Percentiles rank a stretch among this genome's conserved stretches.
phyloP scores from a whole-genome alignment of 1,140 invertebrate species.

The Papilio glaucus region DNA sequence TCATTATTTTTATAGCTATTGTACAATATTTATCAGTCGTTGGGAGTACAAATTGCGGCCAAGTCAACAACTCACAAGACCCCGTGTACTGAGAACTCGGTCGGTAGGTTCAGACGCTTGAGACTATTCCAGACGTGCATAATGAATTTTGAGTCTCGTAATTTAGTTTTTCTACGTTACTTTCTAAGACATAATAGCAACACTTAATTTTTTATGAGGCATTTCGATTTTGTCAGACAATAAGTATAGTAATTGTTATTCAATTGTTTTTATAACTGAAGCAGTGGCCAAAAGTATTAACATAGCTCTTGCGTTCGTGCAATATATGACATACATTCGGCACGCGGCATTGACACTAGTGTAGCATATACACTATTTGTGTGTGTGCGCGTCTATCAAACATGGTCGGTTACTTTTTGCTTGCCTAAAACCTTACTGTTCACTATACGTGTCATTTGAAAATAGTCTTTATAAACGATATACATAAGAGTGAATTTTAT shows the following conservation, averaged over 20 bases:
- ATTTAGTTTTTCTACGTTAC: neutral
- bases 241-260: neutral
- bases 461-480: neutral
- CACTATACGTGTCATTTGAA: neutral
- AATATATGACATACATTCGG: neutral
- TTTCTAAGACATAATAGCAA: neutral
- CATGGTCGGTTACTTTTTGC: slow-evolving; percentile 10
- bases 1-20: too few relatives aligned
- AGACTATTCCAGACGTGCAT: neutral
- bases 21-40: too few relatives aligned
- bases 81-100: too few relatives aligned
- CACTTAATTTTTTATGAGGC: neutral
- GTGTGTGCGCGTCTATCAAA: neutral
- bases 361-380: neutral
- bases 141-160: neutral
- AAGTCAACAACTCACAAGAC: too few relatives aligned
- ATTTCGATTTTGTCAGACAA: neutral
- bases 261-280: neutral
- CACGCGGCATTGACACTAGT: neutral
- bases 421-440: slow-evolving; percentile 1
- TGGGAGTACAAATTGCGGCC: too few relatives aligned
- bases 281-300: neutral
- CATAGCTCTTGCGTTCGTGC: neutral
- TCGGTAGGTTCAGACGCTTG: neutral
- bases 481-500: neutral